Evolutionary conservation across 2,797 vertebrate species (phyloP).

Genomic region (Botia kubotai): DNA sequence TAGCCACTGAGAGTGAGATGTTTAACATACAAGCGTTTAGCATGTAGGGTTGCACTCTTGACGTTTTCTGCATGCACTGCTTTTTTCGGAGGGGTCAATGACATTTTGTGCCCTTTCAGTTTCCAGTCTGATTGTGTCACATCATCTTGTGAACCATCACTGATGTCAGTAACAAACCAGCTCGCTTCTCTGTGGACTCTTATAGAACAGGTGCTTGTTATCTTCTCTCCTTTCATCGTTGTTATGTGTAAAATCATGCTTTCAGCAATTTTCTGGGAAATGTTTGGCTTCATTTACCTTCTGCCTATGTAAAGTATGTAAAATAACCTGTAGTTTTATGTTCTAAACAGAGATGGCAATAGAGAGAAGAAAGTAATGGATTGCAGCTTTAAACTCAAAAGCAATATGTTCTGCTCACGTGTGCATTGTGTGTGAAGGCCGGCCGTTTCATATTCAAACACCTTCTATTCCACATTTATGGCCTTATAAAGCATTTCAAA

Average conservation of each 20-base stretch:
- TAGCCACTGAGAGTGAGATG: constrained; percentile 8
- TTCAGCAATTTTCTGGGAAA: too few relatives aligned
- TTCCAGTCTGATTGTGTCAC: constrained; percentile 69
- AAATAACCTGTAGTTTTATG: too few relatives aligned
- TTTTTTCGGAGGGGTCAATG: constrained; percentile 44
- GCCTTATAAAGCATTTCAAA: constrained; percentile 68
- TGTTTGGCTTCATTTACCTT: too few relatives aligned
- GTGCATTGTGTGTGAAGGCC: constrained; percentile 43
- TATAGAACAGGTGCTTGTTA: constrained; percentile 24
- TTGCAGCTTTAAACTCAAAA: constrained; percentile 22
- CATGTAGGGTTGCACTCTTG: constrained; percentile 24
- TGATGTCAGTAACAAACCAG: constrained; percentile 65
- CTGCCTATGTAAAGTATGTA: too few relatives aligned
- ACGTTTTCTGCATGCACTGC: constrained; percentile 28
- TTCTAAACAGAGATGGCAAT: too few relatives aligned
- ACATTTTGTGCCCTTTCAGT: constrained; percentile 47
- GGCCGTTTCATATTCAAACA: constrained; percentile 63
- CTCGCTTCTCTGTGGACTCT: constrained; percentile 20
- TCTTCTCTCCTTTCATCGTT: constrained; percentile 1
- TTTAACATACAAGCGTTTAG: constrained; percentile 35
- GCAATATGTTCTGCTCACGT: constrained; percentile 38
- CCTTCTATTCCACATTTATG: constrained; percentile 62
- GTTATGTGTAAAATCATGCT: background rate
- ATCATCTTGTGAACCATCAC: constrained; percentile 67
- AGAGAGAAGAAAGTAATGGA: too few relatives aligned